Base-by-base conservation (phyloP, 2,797 vertebrate species). In the Onychomys leucogaster region DNA sequence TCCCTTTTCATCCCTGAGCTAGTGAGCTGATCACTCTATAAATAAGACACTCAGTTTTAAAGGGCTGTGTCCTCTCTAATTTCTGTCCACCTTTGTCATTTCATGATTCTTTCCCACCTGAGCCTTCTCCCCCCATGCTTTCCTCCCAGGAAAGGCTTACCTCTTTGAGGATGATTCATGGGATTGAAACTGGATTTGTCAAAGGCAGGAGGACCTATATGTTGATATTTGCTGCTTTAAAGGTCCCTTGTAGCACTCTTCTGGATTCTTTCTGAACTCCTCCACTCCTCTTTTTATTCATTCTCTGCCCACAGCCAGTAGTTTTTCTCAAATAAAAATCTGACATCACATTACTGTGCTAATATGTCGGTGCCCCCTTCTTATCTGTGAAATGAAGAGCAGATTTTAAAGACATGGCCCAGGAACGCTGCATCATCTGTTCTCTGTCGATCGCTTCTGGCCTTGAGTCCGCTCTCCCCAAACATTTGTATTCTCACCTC, bases 301-400 rank as follows among this genome's bases (percentile, higher is more conserved):
- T 67, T 77, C 13, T 83, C 65, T 49, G n/a, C 63, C 80, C 71
- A 9, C 11, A 85, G 63, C 52, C 57, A 80, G 13, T 6, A 14
- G n/a, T 73, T 61, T 85, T 91, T 90, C 49, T 94, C 59, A 77
- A 57, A 69, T 76, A 83, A 97, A 88, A 90, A 49, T 9, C 43
- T 65, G 81, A 88, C 41, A 13, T 93, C 19, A 14, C 32, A 43
- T 69, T 81, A 81, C 61, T n/a, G 91, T 71, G 46, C 46, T 85
- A 63, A 78, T 43, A 52, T 86, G 85, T 83, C 34, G 49, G 8
- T 69, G 19, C 9, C 11, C 94, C 17, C 11, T n/a, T 46, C 5
- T 71, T 13, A 7, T 61, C 78, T 75, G 46, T 69, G 76, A 77
- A 86, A 92, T 92, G 43, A 43, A 94, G n/a, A 52, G 9, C 6